phyloP scores from a whole-genome alignment of 2,888 invertebrate genomes.

The Heterodera filipjevi region DNA sequence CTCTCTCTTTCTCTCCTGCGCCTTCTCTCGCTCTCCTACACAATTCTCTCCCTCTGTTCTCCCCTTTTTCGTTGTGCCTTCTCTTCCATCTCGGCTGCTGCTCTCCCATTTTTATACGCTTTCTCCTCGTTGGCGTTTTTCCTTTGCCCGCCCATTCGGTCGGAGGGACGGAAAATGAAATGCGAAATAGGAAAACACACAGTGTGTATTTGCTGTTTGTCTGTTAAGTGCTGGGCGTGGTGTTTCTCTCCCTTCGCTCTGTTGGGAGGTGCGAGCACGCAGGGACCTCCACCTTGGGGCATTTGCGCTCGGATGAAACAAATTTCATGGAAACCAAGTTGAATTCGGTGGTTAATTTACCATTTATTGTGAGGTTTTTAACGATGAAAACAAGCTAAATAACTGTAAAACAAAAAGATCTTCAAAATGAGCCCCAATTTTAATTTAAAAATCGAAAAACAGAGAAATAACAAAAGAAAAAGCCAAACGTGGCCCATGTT shows the following conservation, averaged over 20 bases:
- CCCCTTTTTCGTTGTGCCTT: neutral
- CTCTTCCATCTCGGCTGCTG: neutral
- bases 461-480: neutral
- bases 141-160: conserved; percentile 1
- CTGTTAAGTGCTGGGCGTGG: neutral
- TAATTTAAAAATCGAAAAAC: neutral
- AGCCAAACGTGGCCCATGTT: neutral
- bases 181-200: too few relatives aligned
- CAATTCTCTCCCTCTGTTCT: neutral
- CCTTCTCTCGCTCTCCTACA: neutral
- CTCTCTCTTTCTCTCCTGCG: neutral
- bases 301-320: neutral
- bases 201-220: neutral
- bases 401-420: neutral
- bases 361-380: neutral
- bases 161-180: neutral
- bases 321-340: neutral
- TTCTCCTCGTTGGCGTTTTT: neutral
- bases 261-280: conserved; percentile 1
- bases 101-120: neutral
- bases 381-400: neutral
- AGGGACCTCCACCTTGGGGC: neutral
- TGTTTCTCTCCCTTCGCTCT: neutral
- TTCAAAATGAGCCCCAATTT: neutral
- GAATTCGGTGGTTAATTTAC: neutral